Evolutionary conservation across 2,113 vertebrate genomes (phyloP), one percentile per base, ranked within the genome.

Genomic region (Rostratula benghalensis): DNA sequence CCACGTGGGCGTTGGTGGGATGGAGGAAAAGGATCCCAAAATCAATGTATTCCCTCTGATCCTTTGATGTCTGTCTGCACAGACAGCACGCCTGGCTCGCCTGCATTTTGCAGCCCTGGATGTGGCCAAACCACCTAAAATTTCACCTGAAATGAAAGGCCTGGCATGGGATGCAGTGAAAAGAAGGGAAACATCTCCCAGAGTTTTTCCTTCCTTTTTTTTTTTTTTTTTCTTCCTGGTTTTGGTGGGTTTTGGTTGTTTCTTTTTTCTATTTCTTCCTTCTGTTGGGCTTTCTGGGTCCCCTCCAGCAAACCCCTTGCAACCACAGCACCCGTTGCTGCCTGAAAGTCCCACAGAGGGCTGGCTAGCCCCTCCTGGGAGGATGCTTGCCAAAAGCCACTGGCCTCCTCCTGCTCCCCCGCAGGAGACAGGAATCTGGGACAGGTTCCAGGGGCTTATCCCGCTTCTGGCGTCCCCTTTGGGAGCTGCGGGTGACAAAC

Each of bases 31-130:
- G 81, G 82, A 56, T 56, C 77, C 88, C 27, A 75, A 3, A 59
- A 65, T 15, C 59, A 83, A 64, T 16, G 18, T 10, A 70, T 93
- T 61, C 77, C 82, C 51, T 54, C 11, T 10, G 35, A 63, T 43
- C 63, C 79, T 90, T 92, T 90, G 93, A 86, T 90, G 93, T 70
- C 83, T 70, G 89, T 70, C 86, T 70, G 89, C 48, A 4, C 75
- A 12, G 8, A 11, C 65, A 2, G 25, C 6, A 4, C 37, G 1
- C 22, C 85, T 24, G 3, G 9, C 65, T 11, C 2, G 7, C 0
- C 13, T 8, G 84, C 33, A 1, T 46, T 37, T 8, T 53, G 51
- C 79, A 86, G 81, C 5, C 81, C 81, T 3, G 60, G 7, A 14
- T 27, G 65, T 31, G 65, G 27, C 85, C 65, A 61, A 85, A 85